A percentile compares a stretch with the other conserved stretches of the same genome.
Evolutionary conservation across 2,888 invertebrate genomes (phyloP).

Genomic region (Dilophus febrilis): DNA sequence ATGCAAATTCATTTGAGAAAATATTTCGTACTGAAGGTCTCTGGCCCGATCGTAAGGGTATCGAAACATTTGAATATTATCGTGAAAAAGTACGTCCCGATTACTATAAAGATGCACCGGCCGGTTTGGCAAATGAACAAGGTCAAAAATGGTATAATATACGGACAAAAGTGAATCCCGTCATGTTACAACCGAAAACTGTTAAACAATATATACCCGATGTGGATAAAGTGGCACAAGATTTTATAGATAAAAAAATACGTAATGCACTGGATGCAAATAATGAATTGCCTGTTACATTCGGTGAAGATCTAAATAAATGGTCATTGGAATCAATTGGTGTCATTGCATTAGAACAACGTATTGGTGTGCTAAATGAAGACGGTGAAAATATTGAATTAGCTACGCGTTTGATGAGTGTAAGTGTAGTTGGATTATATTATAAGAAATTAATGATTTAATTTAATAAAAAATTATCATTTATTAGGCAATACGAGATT

Average conservation of each 20-base stretch:
- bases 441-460: no score
- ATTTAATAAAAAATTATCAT: no score
- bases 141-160: conserved; percentile 49
- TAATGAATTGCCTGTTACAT: conserved; percentile 28
- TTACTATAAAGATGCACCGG: conserved; percentile 9
- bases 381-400: neutral
- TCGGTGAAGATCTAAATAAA: conserved; percentile 33
- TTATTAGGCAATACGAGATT: conserved; percentile 4
- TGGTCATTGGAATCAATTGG: conserved; percentile 39
- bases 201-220: conserved; percentile 34
- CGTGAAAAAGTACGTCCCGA: conserved; percentile 18
- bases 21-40: conserved; percentile 31
- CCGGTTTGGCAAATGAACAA: conserved; percentile 24
- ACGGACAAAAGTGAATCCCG: conserved; percentile 46
- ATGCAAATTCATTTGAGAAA: conserved; percentile 34
- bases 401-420: neutral
- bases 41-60: conserved; percentile 28
- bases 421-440: no score
- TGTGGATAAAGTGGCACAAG: conserved; percentile 33
- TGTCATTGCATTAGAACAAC: conserved; percentile 27
- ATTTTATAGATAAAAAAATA: conserved; percentile 20
- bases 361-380: conserved; percentile 18
- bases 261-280: conserved; percentile 17
- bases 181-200: conserved; percentile 43
- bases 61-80: conserved; percentile 27